Conservation (phyloP, 2,113 vertebrate genomes). For the Zapus hudsonius region DNA sequence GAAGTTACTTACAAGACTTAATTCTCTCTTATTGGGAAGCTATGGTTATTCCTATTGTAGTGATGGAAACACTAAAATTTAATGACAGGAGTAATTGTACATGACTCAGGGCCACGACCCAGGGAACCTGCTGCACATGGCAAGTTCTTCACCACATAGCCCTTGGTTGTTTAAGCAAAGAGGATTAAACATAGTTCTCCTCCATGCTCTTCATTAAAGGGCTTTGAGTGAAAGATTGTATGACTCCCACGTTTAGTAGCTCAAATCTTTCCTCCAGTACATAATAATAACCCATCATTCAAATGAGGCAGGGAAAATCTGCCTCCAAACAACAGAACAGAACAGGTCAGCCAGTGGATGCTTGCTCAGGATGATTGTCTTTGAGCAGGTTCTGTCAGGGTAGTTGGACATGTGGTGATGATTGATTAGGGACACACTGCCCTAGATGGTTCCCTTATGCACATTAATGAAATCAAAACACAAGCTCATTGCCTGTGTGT, state of each 20-base stretch:
- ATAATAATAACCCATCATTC: slow-evolving; percentile 56
- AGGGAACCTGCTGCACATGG: not conserved
- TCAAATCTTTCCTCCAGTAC: slow-evolving; percentile 26
- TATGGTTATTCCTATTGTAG: not conserved
- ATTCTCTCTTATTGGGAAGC: not conserved
- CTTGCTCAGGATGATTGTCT: slow-evolving; percentile 19
- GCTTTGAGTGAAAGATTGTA: slow-evolving; percentile 35
- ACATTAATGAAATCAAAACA: slow-evolving; percentile 50
- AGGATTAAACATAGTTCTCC: not conserved
- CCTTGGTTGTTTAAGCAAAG: slow-evolving; percentile 27
- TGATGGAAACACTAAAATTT: not conserved
- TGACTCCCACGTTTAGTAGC: not conserved
- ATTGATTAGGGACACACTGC: slow-evolving; percentile 47
- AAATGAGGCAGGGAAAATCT: not conserved
- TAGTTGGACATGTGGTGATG: not conserved
- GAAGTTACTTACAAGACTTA: slow-evolving; percentile 34
- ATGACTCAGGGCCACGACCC: not conserved
- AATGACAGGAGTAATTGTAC: not conserved
- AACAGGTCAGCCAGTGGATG: not conserved
- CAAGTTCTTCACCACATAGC: not conserved
- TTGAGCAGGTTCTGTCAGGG: slow-evolving; percentile 17
- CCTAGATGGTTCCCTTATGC: not conserved
- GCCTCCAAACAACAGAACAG: not conserved
- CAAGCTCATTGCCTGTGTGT: not conserved
- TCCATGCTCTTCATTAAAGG: slow-evolving; percentile 39